phyloP scores from a whole-genome alignment of 2,797 vertebrate species.

The Corythornis leucogaster region DNA sequence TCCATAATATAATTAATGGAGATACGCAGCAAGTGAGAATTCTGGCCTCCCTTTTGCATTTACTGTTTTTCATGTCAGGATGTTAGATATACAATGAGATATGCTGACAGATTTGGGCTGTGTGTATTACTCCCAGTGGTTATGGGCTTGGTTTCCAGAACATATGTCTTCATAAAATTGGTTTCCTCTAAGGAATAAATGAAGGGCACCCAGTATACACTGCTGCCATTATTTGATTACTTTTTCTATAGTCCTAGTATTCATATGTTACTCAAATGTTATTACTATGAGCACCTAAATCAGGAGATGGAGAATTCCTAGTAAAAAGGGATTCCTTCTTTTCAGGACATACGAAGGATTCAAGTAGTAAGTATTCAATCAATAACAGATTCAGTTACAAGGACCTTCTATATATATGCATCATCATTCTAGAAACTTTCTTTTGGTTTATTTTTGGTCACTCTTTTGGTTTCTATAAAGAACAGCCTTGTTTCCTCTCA shows the following conservation, averaged over 20 bases:
- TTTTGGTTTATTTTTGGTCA: not conserved
- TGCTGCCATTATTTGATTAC: not conserved
- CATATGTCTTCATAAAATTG: conserved; percentile 58
- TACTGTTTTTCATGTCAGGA: conserved; percentile 28
- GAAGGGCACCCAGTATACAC: not conserved
- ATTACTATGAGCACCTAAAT: not conserved
- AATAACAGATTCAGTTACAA: not conserved
- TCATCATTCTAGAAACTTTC: not conserved
- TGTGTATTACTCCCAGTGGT: conserved; percentile 23
- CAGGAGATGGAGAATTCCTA: not conserved
- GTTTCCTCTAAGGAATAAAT: conserved; percentile 34
- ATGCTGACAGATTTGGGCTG: conserved; percentile 56
- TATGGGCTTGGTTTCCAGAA: conserved; percentile 55
- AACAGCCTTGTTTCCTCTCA: not conserved
- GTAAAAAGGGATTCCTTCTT: not conserved
- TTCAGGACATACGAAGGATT: not conserved
- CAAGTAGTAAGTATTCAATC: not conserved
- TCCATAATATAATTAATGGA: conserved; percentile 17
- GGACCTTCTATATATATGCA: not conserved
- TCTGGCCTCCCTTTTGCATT: conserved; percentile 13
- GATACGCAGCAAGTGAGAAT: not conserved
- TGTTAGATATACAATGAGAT: conserved; percentile 21
- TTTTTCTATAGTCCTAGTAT: not conserved
- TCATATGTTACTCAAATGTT: not conserved
- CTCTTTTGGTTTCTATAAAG: not conserved